Base-by-base conservation (phyloP, 2,888 invertebrate species). In the Sinopyrophorus schimmeli region DNA sequence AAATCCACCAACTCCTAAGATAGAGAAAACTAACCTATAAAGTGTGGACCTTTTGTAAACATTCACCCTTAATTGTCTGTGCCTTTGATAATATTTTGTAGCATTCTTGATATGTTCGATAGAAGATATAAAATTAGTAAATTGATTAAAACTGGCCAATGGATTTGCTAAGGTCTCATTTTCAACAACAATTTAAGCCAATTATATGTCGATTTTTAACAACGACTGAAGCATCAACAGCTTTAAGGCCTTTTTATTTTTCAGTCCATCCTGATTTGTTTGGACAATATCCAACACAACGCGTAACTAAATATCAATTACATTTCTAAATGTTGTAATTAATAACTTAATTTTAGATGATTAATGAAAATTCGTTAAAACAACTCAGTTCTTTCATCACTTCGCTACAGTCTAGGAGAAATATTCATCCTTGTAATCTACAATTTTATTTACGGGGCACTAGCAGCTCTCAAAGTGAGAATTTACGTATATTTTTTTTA, bases 221-320 rank as follows among this genome's bases (percentile, higher is more conserved):
- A 64, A 84, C 86, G 49, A 86, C 87, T 16, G 92, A 95, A 77
- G 83, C 94, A 11, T 88, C 94, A 0, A 87, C 93, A 14, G 95
- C 95, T 1, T 76, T 96, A 30, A 79, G 95, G 50, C 95, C 95
- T 3, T 95, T 96, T 74, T 95, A 94, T 74, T 95, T 96, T 71
- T 87, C 87, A 47, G 95, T 96, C 2, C 96, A 96, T 78, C 96
- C 96, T 6, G 96, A 96, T 77, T 79, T 96, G 30, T 96, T 96
- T 78, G 92, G 92, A 40, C 87, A 89, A 74, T 86, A 88, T 78
- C 96, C 96, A 20, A 83, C 83, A 67, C 91, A 95, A 76, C 82
- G 90, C 73, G 92, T 92, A 77, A 76, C 10, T 6, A 20, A 12
- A 24, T 27, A 6, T 17, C 11, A 21, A 18, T 18, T 12, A n/a